phyloP scores from a whole-genome alignment of 92 coral and sea anemone species.

The Siderastrea radians region DNA sequence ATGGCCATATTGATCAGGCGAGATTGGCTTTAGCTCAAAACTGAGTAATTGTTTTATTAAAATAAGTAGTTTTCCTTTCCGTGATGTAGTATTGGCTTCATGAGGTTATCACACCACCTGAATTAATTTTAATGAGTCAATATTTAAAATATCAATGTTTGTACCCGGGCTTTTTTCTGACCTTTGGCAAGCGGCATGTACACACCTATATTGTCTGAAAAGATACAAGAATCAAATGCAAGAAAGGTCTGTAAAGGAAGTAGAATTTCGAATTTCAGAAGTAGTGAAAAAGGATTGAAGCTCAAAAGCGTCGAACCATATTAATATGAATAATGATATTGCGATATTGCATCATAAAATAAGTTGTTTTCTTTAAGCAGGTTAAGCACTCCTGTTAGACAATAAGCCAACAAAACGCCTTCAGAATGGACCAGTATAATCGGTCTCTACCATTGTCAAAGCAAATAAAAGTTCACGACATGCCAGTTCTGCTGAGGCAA shows the following conservation, averaged over 20 bases:
- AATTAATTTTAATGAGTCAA: constrained; percentile 14
- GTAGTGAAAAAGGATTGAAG: neutral
- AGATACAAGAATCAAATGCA: too few species aligned
- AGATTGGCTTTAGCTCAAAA: neutral
- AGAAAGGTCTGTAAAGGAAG: too few species aligned
- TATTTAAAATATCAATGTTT: constrained; percentile 17
- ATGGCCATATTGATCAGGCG: neutral
- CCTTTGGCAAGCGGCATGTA: neutral
- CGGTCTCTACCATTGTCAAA: neutral
- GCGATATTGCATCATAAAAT: constrained; percentile 29
- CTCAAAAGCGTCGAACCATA: neutral
- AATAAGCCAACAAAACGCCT: neutral
- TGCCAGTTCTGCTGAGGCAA: neutral
- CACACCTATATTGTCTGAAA: too few species aligned
- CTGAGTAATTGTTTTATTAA: neutral
- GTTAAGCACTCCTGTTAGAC: neutral
- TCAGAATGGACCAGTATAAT: constrained; percentile 1
- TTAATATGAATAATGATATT: neutral
- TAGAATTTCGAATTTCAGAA: too few species aligned
- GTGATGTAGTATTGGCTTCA: constrained; percentile 5
- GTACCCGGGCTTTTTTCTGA: neutral
- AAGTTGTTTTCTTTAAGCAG: constrained; percentile 16
- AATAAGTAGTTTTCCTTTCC: neutral
- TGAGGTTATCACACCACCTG: constrained; percentile 9
- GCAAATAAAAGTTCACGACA: neutral